Conservation (phyloP, 2,113 vertebrate genomes). For the Irena cyanogastra region DNA sequence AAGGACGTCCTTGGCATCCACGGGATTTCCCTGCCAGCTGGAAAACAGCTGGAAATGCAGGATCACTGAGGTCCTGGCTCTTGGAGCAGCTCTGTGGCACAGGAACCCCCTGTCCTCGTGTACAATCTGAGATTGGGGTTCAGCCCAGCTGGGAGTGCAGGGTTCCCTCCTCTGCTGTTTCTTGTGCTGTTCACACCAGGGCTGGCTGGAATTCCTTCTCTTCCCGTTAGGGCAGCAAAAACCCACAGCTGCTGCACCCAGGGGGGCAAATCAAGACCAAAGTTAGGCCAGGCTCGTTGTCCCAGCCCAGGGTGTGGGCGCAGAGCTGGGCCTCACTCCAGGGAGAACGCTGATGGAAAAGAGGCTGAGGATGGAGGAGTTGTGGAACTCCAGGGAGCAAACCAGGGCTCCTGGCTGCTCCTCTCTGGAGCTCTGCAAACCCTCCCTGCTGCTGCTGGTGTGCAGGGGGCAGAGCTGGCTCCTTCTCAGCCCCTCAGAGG, state of each 20-base stretch:
- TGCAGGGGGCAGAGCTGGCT: not conserved
- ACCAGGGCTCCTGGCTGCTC: not conserved
- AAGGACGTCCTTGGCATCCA: not conserved
- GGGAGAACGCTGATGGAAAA: fast-evolving
- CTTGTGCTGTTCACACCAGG: not conserved
- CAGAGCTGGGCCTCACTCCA: not conserved
- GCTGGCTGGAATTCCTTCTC: not conserved
- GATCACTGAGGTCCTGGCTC: not conserved
- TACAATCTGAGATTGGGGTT: fast-evolving
- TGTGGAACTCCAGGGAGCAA: not conserved
- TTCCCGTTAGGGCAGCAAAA: fast-evolving
- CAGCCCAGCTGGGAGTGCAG: not conserved
- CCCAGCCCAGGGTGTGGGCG: not conserved
- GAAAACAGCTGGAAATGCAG: not conserved
- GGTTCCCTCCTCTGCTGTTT: not conserved
- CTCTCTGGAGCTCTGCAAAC: not conserved
- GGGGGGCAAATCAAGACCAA: not conserved
- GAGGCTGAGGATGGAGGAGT: not conserved
- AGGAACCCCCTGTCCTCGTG: fast-evolving
- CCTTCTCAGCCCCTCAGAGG: not conserved
- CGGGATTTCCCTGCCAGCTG: not conserved
- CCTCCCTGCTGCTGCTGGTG: not conserved
- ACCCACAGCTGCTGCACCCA: not conserved
- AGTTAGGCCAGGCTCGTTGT: not conserved
- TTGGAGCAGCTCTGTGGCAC: not conserved